Conservation (phyloP, 2,113 vertebrate species). For the Phaethon lepturus region DNA sequence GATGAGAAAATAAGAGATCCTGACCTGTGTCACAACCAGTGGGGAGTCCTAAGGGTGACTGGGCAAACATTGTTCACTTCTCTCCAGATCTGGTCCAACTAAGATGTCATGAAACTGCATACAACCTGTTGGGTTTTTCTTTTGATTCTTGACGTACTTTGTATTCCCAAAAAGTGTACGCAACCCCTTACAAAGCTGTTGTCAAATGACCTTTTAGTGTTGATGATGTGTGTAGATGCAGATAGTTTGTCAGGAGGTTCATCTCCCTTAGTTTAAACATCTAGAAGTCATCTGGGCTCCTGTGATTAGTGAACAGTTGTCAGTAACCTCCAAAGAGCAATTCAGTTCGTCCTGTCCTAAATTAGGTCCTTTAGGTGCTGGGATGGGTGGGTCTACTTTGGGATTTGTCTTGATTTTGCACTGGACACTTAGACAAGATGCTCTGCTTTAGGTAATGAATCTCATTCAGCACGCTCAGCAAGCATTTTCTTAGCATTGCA, state of each 20-base stretch:
- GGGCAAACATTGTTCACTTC: background rate
- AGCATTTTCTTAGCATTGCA: background rate
- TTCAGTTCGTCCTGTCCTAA: background rate
- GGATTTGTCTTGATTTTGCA: background rate
- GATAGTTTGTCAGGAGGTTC: background rate
- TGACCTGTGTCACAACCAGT: background rate
- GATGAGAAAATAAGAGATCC: background rate
- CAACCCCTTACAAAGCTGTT: background rate
- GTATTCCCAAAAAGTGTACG: background rate
- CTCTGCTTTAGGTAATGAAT: background rate
- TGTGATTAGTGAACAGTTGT: background rate
- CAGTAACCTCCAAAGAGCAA: background rate
- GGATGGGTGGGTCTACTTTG: background rate
- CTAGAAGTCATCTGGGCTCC: background rate
- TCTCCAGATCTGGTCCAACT: background rate
- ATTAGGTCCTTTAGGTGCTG: background rate
- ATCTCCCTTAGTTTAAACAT: background rate
- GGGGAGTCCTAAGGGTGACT: background rate
- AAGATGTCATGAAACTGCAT: background rate
- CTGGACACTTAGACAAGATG: background rate
- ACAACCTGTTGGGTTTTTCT: background rate
- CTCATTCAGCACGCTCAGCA: background rate
- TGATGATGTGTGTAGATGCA: background rate
- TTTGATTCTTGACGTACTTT: background rate
- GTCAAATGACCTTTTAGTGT: background rate